Conservation (phyloP, 2,888 invertebrate species). For the Harpalus rubripes region DNA sequence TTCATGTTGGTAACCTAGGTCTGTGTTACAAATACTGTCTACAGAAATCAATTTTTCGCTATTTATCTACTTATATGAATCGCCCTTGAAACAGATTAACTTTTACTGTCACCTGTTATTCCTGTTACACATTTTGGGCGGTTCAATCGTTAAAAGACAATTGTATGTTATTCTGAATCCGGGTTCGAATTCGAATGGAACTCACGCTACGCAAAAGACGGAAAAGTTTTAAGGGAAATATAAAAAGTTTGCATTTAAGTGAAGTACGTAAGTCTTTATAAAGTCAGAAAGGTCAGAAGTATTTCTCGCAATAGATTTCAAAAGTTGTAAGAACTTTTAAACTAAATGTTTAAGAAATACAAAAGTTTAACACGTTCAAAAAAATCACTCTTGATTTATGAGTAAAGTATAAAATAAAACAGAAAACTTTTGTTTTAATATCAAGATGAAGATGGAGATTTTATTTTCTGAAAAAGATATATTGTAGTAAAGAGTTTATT, state of each 20-base stretch:
- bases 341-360: slow-evolving; percentile 3
- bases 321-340: slow-evolving; percentile 7
- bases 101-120: slow-evolving; percentile 43
- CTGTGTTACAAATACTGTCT: slow-evolving; percentile 42
- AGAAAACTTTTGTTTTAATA: slow-evolving; percentile 5
- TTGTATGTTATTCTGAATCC: not conserved
- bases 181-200: slow-evolving; percentile 4
- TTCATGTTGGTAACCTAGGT: slow-evolving; percentile 36
- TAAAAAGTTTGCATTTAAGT: not conserved
- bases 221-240: not conserved
- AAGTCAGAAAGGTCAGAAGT: slow-evolving; percentile 5
- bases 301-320: slow-evolving; percentile 6
- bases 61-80: slow-evolving; percentile 21
- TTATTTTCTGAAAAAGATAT: not conserved
- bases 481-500: too few species aligned
- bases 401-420: slow-evolving; percentile 7
- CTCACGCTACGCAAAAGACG: not conserved
- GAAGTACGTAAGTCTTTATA: slow-evolving; percentile 2
- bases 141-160: not conserved
- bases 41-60: slow-evolving; percentile 15
- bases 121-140: slow-evolving; percentile 26
- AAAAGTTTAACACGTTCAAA: not conserved
- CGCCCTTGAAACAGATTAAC: slow-evolving; percentile 14
- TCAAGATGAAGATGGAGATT: not conserved
- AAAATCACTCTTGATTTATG: slow-evolving; percentile 5